Evolutionary conservation across 2,113 vertebrate genomes (phyloP), one percentile per base, ranked within the genome.

Genomic region (Syngnathus scovelli): DNA sequence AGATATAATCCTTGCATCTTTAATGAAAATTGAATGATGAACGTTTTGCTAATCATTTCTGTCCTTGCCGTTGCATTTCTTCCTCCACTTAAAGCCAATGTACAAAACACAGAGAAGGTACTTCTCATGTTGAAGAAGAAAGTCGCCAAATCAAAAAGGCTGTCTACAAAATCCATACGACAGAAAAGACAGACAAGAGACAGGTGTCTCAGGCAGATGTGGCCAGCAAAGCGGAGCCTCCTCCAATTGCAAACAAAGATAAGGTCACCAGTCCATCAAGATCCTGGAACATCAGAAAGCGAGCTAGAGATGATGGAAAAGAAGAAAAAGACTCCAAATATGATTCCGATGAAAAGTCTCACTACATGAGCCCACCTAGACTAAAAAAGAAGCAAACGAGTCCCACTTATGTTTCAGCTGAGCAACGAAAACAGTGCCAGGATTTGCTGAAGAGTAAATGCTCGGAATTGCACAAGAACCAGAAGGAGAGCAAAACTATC

Each of bases 101-200:
- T 54, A 49, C 41, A 18, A 67, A 79, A 46, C 44, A 18, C 5
- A 55, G 67, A 16, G 67, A 52, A 9, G 16, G 13, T 0, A 6
- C n/a, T 33, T 70, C 18, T 23, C 61, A 64, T 52, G 6, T 55
- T 0, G 11, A 61, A 48, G 68, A 79, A 58, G 65, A 82, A 44
- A 44, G 5, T 1, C 79, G 54, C 15, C 68, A 56, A 5, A 72
- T 79, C 52, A 88, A 83, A 85, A 84, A 77, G 33, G 61, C 86
- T 33, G 58, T 72, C 21, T 83, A 79, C 70, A 85, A 41, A 64
- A 36, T 38, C 55, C 0, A 21, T 64, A 75, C 71, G 76, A 36
- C 55, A 21, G 18, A 64, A 62, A 39, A 67, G 70, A 59, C 55
- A 65, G 48, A 75, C 61, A 64, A 68, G 61, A 84, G 69, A 58